These are phyloP conservation scores for Theretra japonica DNA, from an alignment of 2,888 invertebrate species.

Conservation along the genomic window DNA sequence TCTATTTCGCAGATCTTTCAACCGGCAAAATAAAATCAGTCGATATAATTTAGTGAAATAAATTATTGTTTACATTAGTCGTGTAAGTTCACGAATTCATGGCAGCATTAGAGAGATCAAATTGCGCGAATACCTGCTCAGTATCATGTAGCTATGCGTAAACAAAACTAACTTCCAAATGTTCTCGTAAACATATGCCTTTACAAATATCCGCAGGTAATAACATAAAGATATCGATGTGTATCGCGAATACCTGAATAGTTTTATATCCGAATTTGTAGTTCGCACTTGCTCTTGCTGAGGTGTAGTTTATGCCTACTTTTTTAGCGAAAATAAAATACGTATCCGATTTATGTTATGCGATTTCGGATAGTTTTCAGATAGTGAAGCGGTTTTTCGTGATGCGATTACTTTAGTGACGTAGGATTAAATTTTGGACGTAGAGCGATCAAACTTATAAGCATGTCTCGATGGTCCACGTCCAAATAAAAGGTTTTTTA, in stretches of 20 bases:
- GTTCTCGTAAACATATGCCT: slow-evolving; percentile 47
- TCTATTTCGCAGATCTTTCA: slow-evolving; percentile 24
- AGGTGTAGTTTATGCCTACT: neutral
- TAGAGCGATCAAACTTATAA: too few species aligned
- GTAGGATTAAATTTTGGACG: too few species aligned
- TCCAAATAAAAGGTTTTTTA: too few species aligned
- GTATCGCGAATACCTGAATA: slow-evolving; percentile 25
- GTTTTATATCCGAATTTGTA: slow-evolving; percentile 5
- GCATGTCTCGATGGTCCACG: too few species aligned
- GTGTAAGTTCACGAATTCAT: slow-evolving; percentile 31
- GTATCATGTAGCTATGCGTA: slow-evolving; percentile 46
- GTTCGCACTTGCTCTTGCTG: neutral
- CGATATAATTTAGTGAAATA: slow-evolving; percentile 28
- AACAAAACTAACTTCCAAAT: slow-evolving; percentile 43
- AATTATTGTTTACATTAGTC: slow-evolving; percentile 33
- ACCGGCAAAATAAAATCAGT: slow-evolving; percentile 19
- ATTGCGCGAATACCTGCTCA: slow-evolving; percentile 45
- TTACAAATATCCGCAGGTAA: slow-evolving; percentile 40
- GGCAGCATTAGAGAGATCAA: slow-evolving; percentile 34
- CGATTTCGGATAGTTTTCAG: neutral
- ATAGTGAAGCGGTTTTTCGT: too few species aligned
- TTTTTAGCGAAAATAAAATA: neutral
- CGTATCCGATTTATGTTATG: neutral
- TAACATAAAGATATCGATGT: slow-evolving; percentile 31
- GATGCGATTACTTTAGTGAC: too few species aligned